Conservation (phyloP, 2,797 vertebrate species). For the Acipenser ruthenus region DNA sequence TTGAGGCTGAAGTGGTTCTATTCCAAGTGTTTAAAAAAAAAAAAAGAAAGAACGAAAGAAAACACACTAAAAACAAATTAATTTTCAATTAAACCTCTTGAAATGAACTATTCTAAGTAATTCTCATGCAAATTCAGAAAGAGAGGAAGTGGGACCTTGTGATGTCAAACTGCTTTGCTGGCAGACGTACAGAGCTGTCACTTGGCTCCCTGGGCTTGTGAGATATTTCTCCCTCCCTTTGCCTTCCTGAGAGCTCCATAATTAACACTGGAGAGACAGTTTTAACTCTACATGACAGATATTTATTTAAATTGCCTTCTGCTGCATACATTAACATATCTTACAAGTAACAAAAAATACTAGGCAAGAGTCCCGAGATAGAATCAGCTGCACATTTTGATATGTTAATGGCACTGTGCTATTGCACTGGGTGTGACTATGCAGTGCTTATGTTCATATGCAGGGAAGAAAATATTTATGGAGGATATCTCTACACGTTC, state of each 20-base stretch:
- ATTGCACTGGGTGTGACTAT: conserved; percentile 23
- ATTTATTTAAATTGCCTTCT: conserved; percentile 63
- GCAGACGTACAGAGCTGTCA: conserved; percentile 42
- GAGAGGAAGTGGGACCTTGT: conserved; percentile 4
- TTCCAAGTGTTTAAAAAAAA: too few species aligned
- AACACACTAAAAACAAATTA: too few species aligned
- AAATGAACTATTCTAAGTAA: neutral
- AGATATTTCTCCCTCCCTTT: conserved; percentile 45
- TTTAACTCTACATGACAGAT: conserved; percentile 57
- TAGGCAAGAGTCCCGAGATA: conserved; percentile 42
- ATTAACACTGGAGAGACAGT: conserved; percentile 54
- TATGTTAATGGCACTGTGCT: conserved; percentile 33
- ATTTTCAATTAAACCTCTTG: too few species aligned
- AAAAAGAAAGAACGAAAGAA: too few species aligned
- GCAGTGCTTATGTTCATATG: conserved; percentile 2
- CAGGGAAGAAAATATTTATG: neutral
- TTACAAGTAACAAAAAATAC: conserved; percentile 37
- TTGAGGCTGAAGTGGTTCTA: too few species aligned
- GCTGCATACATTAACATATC: conserved; percentile 69
- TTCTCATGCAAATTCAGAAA: conserved; percentile 1
- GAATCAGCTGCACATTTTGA: conserved; percentile 44
- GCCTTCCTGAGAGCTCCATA: conserved; percentile 52
- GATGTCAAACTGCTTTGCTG: conserved; percentile 35
- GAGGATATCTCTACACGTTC: too few species aligned
- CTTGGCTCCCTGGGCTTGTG: conserved; percentile 48